phyloP scores from a whole-genome alignment of 1,140 invertebrate genomes.

The Brachionus rubens region DNA sequence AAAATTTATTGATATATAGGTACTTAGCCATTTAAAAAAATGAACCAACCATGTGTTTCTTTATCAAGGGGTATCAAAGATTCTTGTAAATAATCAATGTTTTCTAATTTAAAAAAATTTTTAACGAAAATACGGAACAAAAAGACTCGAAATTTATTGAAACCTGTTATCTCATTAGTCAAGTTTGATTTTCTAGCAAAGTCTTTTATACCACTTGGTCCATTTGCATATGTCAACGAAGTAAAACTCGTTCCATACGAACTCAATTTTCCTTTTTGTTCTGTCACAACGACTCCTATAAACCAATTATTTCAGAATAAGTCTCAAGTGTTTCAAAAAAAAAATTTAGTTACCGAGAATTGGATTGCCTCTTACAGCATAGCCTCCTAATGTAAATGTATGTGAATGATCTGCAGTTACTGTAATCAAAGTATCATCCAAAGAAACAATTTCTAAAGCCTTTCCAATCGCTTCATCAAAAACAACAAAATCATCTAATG shows the following conservation, averaged over 20 bases:
- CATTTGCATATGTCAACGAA: conserved; percentile 58
- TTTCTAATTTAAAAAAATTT: not conserved
- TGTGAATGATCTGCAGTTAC: conserved; percentile 82
- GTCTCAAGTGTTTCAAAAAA: not conserved
- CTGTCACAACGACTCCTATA: not conserved
- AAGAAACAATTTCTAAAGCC: not conserved
- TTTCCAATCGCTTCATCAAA: conserved; percentile 68
- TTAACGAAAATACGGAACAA: no score
- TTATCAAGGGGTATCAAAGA: conserved; percentile 70
- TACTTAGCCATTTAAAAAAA: not conserved
- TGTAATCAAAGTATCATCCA: conserved; percentile 72
- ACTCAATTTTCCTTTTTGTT: not conserved
- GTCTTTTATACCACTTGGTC: conserved; percentile 50
- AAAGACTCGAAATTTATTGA: not conserved
- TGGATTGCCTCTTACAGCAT: conserved; percentile 48
- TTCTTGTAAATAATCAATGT: conserved; percentile 49
- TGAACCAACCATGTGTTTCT: conserved; percentile 51
- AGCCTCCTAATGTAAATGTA: conserved; percentile 50
- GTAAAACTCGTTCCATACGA: conserved; percentile 50
- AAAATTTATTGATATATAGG: not conserved
- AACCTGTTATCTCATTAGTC: conserved; percentile 3
- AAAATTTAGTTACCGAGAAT: conserved; percentile 48
- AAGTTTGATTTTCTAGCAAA: not conserved
- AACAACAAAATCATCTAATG: conserved; percentile 73
- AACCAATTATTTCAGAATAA: no score